Base-by-base conservation (phyloP, 1,140 invertebrate genomes). In the Drosophila virilis region DNA sequence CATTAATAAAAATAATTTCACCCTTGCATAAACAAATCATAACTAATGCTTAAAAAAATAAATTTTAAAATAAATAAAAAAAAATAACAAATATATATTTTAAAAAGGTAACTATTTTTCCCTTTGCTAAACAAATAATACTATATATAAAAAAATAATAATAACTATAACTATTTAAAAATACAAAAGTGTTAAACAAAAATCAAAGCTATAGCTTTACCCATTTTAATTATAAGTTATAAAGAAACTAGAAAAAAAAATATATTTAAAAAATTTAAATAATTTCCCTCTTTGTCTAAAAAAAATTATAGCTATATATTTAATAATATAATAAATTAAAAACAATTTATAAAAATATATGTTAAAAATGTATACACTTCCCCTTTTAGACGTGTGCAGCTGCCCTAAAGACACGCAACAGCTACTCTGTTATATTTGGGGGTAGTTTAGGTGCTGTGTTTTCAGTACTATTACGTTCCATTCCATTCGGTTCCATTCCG, bases 381-480 rank as follows among this genome's bases (percentile, higher is more conserved):
- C 0, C 15, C 17, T 50, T 67, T 46, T 9, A 6, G 8, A 35
- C 58, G 83, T 88, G 2, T 54, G 10, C 28, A 72, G 40, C n/a
- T 43, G 66, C 40, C 83, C 66, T 4, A 51, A 74, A 65, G 69
- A 88, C 85, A 74, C 81, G 83, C 84, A 88, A 85, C 83, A 86
- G 82, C 82, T 88, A 83, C 67, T 73, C 40, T 33, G 13, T 50
- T 75, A 12, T 70, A 65, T 74, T 74, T 79, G 73, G 79, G 80
- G 83, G 80, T 89, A 80, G 77, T 88, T 80, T 88, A 86, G 77
- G 83, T 79, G 83, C 77, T 89, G 83, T 76, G 64, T 68, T 68
- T 51, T 54, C 38, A 32, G 51, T 37, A 37, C 59, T 9, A 42
- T 48, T 58, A 8, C 22, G 12, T 37, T 51, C 45, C 61, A 22